Conservation (phyloP, 2,797 vertebrate genomes). For the Poecilia velifera region DNA sequence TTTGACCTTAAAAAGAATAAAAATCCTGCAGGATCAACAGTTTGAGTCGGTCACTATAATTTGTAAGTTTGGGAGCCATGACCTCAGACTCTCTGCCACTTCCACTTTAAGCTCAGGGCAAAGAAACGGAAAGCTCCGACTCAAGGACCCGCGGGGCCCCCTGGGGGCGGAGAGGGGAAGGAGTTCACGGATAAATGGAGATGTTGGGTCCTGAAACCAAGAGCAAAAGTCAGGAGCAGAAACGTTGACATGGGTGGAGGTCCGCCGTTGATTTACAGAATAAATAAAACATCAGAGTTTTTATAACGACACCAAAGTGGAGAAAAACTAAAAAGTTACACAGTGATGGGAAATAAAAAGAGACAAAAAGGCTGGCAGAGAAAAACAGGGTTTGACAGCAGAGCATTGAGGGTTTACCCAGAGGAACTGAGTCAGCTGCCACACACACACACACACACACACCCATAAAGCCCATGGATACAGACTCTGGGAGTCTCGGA, state of each 20-base stretch:
- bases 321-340: not conserved
- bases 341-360: slow-evolving; percentile 9
- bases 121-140: not conserved
- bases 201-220: not conserved
- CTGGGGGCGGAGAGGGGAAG: not conserved
- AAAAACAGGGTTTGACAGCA: slow-evolving; percentile 56
- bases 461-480: slow-evolving; percentile 7
- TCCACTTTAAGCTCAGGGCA: not conserved
- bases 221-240: not conserved
- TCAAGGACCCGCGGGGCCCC: not conserved
- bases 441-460: slow-evolving; percentile 14
- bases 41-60: not conserved
- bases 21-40: not conserved
- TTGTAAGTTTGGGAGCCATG: not conserved
- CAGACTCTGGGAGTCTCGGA: slow-evolving; percentile 25
- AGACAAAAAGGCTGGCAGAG: slow-evolving; percentile 19
- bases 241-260: not conserved
- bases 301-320: not conserved
- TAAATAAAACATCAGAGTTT: not conserved
- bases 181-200: not conserved
- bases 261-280: not conserved
- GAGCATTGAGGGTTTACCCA: slow-evolving; percentile 55
- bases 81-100: slow-evolving; percentile 1
- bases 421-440: slow-evolving; percentile 63
- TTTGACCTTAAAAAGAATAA: not conserved